Base-by-base conservation (phyloP, 92 coral and sea anemone species). In the Heliopora coerulea region DNA sequence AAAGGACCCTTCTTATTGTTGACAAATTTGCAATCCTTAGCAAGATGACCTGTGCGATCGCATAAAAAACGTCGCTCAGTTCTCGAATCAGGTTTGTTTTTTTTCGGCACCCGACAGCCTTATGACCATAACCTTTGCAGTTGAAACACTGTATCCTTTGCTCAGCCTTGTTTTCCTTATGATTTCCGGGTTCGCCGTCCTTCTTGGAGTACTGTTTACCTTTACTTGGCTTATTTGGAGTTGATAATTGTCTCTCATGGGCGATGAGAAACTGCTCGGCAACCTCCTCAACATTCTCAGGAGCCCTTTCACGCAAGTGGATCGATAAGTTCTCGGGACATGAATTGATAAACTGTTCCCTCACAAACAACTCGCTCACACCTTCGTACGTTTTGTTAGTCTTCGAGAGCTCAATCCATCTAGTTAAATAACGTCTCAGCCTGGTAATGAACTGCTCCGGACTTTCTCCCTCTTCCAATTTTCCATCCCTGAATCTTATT, bases 401-500 rank as follows among this genome's bases (percentile, higher is more conserved):
- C 24, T 82, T 78, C 1, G 86, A 49, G 7, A 85, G 73, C 19
- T 80, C 78, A 28, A 85, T 59, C 89, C 85, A 85, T n/a, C n/a
- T n/a, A n/a, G n/a, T n/a, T n/a, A n/a, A n/a, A n/a, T n/a, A n/a
- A n/a, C n/a, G n/a, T n/a, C n/a, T n/a, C n/a, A n/a, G n/a, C 12
- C 85, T 30, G 15, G 74, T 79, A 13, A 79, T 40, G 42, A 79
- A 65, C 65, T 50, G 62, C 41, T 58, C 77, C 35, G 83, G 65
- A 19, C 65, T 79, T n/a, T 66, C 83, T 28, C 77, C 77, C 5
- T 66, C 83, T 56, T 67, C 83, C 1, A 68, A 56, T 8, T 56
- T 65, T 2, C 77, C 50, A n/a, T 18, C 54, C 11, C 82, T 21
- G 20, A 52, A 63, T 2, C 67, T 49, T 4, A 56, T 3, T 75